Evolutionary conservation across 2,113 vertebrate species (phyloP), one percentile per base, ranked within the genome.

Genomic region (Athene noctua): DNA sequence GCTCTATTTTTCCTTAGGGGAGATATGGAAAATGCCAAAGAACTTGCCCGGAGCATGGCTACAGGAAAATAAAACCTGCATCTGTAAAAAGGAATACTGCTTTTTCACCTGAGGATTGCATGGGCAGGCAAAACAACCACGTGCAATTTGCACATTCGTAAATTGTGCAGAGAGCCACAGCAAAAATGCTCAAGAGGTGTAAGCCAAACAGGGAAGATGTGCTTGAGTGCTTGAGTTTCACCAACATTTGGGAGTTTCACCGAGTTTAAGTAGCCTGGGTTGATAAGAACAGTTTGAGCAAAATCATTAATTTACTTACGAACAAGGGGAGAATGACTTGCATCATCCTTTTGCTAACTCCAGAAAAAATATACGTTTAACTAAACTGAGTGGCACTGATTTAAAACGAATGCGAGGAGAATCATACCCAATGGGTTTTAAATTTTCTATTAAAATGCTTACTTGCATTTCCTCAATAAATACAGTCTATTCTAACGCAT

Each of bases 381-480:
- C n/a, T 68, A 62, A 91, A 80, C 32, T 2, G 8, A 83, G 51
- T 30, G 30, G 67, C 46, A 30, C 29, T 27, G 65, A 62, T 92
- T 89, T 91, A 91, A 91, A 95, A 92, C 25, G 66, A 90, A 54
- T 62, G 40, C 44, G 58, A 95, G n/a, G 74, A 86, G 62, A 95
- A 92, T 82, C 94, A 82, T 55, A 38, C 70, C 73, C 70, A 55
- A 62, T 20, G 83, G 91, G 36, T 88, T 97, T 96, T 55, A 89
- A 80, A 85, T 92, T 96, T 96, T 95, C 92, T 91, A 86, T 96
- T 96, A 95, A 97, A 95, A 95, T 95, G 80, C 71, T 96, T 91
- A 57, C 92, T 96, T 92, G 78, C 84, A 90, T 93, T 95, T 96
- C 84, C 78, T 94, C 78, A 91, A 90, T 94, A 96, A 95, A 95